Base-by-base conservation (phyloP, 2,888 invertebrate genomes). In the Xestia c-nigrum region DNA sequence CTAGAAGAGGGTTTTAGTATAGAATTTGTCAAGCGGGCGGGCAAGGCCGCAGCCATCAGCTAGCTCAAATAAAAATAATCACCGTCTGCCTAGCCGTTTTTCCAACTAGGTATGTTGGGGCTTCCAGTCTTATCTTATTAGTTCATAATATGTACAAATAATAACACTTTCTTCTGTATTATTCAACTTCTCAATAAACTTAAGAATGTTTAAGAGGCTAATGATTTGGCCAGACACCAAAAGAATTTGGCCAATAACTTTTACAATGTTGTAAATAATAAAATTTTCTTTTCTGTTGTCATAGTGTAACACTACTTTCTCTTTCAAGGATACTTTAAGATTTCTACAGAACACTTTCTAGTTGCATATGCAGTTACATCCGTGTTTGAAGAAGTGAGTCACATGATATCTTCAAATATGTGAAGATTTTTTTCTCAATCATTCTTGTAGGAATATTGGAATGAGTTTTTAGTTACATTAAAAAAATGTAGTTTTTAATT, bases 321-420 rank as follows among this genome's bases (percentile, higher is more conserved):
- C 85, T 84, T 79, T 83, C 40, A 74, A 75, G 57, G 65, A 52
- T 72, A 59, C 72, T 81, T 61, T 52, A 24, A 69, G 57, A 70
- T 81, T 74, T 81, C 7, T 63, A 74, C 43, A 77, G n/a, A 70
- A 46, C 9, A 87, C 90, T 90, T 90, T 90, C 90, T 90, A 89
- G 72, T 77, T 85, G 70, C 64, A 76, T 73, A 40, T 38, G 73
- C 70, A 75, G 57, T 76, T 72, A 85, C 63, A 74, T 83, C 79
- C 76, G 80, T 84, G 38, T 79, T 81, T 67, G 65, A 59, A 77
- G 19, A 55, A 24, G 21, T 19, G 40, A 81, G 46, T 46, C 6
- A 52, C 57, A 70, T 72, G 57, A 63, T 40, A 1, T 63, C 52
- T 67, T 64, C 14, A 52, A 24, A 66, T 5, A 67, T 61, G 74